Conservation (phyloP, 1,140 invertebrate species). For the Leptinotarsa texana region DNA sequence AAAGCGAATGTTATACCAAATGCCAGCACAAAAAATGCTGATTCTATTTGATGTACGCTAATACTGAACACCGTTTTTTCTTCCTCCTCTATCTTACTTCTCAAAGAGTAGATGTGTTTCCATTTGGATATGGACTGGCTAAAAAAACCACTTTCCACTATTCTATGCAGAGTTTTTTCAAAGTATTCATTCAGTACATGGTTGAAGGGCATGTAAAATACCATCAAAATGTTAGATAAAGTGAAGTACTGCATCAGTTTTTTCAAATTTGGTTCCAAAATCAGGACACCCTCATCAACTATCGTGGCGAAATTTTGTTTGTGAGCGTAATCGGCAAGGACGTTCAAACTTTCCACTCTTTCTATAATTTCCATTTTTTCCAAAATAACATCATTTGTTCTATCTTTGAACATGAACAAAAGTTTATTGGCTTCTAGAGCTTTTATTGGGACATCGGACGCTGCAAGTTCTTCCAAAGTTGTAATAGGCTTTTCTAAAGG, state of each 20-base stretch:
- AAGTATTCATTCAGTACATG: constrained; percentile 2
- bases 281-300: not conserved
- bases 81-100: not conserved
- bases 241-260: constrained; percentile 1
- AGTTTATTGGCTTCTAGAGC: not conserved
- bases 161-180: not conserved
- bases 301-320: constrained; percentile 4
- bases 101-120: not conserved
- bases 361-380: not conserved
- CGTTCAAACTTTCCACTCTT: not conserved
- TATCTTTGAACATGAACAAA: constrained; percentile 2
- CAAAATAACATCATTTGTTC: not conserved
- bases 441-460: not conserved
- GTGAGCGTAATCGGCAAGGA: not conserved
- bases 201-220: not conserved
- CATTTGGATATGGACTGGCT: not conserved
- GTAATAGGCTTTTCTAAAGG: not conserved
- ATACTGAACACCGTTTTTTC: not conserved
- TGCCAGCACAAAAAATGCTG: not conserved
- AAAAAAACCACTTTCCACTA: constrained; percentile 9
- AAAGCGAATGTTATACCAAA: not conserved
- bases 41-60: not conserved
- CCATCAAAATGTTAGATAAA: not conserved
- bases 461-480: not conserved
- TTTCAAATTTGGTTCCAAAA: constrained; percentile 4